Conservation (phyloP, 2,888 invertebrate genomes). For the Epinotia demarniana region DNA sequence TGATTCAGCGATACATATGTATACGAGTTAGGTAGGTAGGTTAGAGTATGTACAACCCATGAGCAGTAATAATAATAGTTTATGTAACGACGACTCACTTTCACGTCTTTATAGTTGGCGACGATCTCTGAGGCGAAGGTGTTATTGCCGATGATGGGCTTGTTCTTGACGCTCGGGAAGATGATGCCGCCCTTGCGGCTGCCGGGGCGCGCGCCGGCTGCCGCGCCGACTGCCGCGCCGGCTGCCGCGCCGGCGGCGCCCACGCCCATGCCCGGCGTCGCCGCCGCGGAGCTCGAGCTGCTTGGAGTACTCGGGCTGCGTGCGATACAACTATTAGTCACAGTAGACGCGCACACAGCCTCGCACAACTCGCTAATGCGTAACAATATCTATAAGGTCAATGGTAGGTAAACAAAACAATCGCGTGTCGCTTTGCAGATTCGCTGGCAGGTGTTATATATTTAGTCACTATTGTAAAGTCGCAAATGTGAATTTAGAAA, state of each 20-base stretch:
- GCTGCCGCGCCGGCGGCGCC: constrained; percentile 57
- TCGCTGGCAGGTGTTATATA: constrained; percentile 49
- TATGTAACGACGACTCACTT: constrained; percentile 84
- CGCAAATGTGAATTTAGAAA: constrained; percentile 61
- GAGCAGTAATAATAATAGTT: constrained; percentile 40
- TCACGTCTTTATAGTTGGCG: constrained; percentile 91
- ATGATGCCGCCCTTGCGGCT: constrained; percentile 92
- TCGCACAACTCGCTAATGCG: constrained; percentile 44
- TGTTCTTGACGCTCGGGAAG: constrained; percentile 96
- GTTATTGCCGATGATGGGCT: constrained; percentile 92
- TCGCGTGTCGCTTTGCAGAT: constrained; percentile 57
- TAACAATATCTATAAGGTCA: constrained; percentile 33
- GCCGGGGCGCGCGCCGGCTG: constrained; percentile 76
- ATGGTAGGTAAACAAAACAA: constrained; percentile 45
- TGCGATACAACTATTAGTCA: constrained; percentile 75
- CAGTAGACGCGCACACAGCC: constrained; percentile 54
- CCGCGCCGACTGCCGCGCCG: constrained; percentile 61
- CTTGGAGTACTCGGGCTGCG: constrained; percentile 73
- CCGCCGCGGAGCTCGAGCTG: constrained; percentile 63
- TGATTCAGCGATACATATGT: constrained; percentile 53
- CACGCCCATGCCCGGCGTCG: constrained; percentile 63
- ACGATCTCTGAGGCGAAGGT: constrained; percentile 92
- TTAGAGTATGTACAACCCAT: constrained; percentile 21
- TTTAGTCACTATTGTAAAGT: constrained; percentile 46
- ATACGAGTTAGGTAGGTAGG: constrained; percentile 48